These are phyloP conservation scores for Florisuga fusca DNA, from an alignment of 2,797 vertebrate genomes.

Conservation along the genomic window DNA sequence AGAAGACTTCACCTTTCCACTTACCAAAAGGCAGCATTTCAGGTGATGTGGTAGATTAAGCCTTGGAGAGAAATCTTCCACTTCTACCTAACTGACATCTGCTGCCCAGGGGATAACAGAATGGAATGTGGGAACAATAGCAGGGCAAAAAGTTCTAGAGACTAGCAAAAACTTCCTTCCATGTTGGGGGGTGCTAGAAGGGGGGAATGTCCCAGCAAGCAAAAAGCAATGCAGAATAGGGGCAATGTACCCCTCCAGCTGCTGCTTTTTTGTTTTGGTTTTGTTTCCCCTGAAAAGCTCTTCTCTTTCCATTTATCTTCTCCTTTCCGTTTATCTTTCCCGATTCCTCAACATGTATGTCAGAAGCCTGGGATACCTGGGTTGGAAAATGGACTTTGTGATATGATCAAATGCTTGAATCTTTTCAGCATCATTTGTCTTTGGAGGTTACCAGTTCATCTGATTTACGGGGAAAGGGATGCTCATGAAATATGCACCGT, in stretches of 20 bases:
- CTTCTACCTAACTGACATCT: neutral
- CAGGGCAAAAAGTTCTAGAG: neutral
- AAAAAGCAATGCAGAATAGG: neutral
- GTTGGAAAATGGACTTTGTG: neutral
- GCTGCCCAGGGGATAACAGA: neutral
- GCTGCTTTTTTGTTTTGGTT: neutral
- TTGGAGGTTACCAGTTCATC: neutral
- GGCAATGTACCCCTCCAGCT: neutral
- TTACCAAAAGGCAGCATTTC: neutral
- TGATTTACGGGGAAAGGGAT: neutral
- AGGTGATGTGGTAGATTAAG: neutral
- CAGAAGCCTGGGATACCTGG: neutral
- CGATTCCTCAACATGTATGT: neutral
- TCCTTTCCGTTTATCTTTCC: neutral
- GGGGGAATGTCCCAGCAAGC: neutral
- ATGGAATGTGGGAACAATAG: neutral
- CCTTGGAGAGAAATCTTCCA: neutral
- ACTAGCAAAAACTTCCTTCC: neutral
- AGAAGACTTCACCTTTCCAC: neutral
- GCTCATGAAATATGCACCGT: no score
- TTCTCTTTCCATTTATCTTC: accelerated
- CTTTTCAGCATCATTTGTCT: neutral
- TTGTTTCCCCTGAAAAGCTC: neutral
- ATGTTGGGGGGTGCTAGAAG: neutral
- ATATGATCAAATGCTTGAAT: neutral